These are phyloP conservation scores for Heliconius aoede DNA, from an alignment of 2,888 invertebrate species.

Conservation along the genomic window DNA sequence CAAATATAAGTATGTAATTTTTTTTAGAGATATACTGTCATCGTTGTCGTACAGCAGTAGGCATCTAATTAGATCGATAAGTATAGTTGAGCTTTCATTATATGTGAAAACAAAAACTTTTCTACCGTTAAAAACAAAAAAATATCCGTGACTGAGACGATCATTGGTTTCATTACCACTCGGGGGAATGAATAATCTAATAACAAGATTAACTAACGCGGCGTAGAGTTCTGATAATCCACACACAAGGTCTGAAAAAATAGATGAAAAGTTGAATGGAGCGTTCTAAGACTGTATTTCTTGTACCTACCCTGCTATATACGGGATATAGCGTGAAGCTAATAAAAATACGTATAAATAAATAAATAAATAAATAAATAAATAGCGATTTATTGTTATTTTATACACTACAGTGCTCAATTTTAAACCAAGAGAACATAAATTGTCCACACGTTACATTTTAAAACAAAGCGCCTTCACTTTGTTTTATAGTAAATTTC, in stretches of 20 bases:
- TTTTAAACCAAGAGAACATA: conserved; percentile 19
- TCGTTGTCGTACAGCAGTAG: neutral
- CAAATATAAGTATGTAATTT: too few relatives aligned
- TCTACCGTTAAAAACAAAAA: too few relatives aligned
- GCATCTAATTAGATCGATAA: neutral
- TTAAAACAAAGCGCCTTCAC: conserved; percentile 13
- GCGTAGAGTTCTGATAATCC: neutral
- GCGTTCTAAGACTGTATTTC: neutral
- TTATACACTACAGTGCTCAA: conserved; percentile 8
- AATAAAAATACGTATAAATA: conserved; percentile 1
- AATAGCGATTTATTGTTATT: conserved; percentile 1
- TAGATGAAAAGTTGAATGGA: too few relatives aligned
- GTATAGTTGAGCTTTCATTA: neutral
- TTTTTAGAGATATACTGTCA: too few relatives aligned
- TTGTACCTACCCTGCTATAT: neutral
- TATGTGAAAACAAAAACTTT: too few relatives aligned
- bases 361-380: neutral
- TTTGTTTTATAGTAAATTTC: conserved; percentile 16
- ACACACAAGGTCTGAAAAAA: neutral
- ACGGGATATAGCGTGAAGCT: neutral
- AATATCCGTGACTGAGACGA: too few relatives aligned
- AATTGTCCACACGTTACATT: conserved; percentile 20
- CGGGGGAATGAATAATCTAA: neutral
- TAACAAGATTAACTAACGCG: neutral
- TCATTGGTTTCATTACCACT: too few relatives aligned